A percentile compares a stretch with the other conserved stretches of the same genome.
Evolutionary conservation across 2,888 invertebrate species (phyloP).

Genomic region (Neocrepidodera transversa): DNA sequence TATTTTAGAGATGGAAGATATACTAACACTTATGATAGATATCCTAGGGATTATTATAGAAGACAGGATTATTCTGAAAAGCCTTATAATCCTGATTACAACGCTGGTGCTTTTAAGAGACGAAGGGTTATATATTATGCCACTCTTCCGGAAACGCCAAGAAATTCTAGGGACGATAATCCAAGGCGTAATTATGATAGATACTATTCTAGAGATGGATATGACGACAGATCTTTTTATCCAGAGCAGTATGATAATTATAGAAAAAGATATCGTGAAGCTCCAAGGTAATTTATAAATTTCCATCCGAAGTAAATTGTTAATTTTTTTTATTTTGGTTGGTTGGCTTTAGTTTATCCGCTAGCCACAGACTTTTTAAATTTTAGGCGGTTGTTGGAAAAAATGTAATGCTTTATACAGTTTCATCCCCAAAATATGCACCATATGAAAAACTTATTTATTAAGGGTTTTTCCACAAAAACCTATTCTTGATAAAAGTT

Average conservation of each 20-base stretch:
- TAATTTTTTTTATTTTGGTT: too few species aligned
- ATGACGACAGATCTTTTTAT: conserved; percentile 41
- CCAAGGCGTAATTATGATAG: conserved; percentile 62
- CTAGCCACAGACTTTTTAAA: too few species aligned
- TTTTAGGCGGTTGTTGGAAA: too few species aligned
- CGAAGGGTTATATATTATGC: conserved; percentile 75
- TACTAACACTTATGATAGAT: conserved; percentile 28
- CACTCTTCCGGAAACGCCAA: conserved; percentile 72
- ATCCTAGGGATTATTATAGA: conserved; percentile 21
- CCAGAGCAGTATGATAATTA: conserved; percentile 24
- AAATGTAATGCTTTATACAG: too few species aligned
- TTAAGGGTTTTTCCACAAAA: too few species aligned
- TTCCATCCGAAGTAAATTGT: too few species aligned
- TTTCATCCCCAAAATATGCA: too few species aligned
- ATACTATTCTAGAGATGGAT: conserved; percentile 36
- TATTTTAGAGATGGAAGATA: not conserved
- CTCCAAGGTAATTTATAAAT: conserved; percentile 23
- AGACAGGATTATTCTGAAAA: conserved; percentile 13
- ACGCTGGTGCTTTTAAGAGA: conserved; percentile 57
- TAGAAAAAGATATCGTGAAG: conserved; percentile 15
- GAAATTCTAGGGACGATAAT: conserved; percentile 68
- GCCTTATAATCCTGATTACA: conserved; percentile 38
- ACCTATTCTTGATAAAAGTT: too few species aligned
- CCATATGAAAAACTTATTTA: too few species aligned
- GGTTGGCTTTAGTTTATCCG: too few species aligned